Base-by-base conservation (phyloP, 2,113 vertebrate genomes). In the Chaenocephalus aceratus region DNA sequence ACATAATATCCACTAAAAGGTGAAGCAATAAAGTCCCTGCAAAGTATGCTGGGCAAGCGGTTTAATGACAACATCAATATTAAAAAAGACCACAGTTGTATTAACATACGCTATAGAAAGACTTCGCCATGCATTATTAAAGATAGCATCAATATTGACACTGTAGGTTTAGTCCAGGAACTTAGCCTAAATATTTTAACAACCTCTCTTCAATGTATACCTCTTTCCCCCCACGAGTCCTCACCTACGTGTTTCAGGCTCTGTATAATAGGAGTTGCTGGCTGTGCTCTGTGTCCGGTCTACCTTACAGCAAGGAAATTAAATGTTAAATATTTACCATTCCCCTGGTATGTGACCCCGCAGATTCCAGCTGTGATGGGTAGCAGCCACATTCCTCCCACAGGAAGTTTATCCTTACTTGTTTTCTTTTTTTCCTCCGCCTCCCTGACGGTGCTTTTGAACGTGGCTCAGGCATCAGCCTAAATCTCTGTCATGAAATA, bases 301-400 rank as follows among this genome's bases (percentile, higher is more conserved):
- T 88, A 88, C 88, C 88, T 93, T 88, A 91, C 89, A 87, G 83
- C 85, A 79, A 91, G 90, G 88, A 93, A 93, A 93, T 91, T 74
- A 92, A 94, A 93, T 90, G 91, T 92, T 93, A 91, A 94, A 94
- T 94, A 93, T 94, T 94, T 93, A 92, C 93, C 89, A 82, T 93
- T 90, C 90, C 88, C 72, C 84, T 84, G 89, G 91, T 90, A 92
- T 93, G 92, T 89, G 90, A 92, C 90, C 83, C 71, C 48, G 46
- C 79, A 85, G 89, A 93, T 90, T 93, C 90, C 89, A 81, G 85
- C 91, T 90, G 86, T 91, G 92, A 92, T 86, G 91, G 80, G 87
- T 87, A 93, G 88, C 91, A 92, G 90, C 88, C 86, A 67, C 89
- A 91, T 92, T 94, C 90, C 90, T 91, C 88, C 86, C 83, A 88